Evolutionary conservation across 2,888 invertebrate genomes (phyloP), one percentile per base, ranked within the genome.

Genomic region (Pseudoips prasinana): DNA sequence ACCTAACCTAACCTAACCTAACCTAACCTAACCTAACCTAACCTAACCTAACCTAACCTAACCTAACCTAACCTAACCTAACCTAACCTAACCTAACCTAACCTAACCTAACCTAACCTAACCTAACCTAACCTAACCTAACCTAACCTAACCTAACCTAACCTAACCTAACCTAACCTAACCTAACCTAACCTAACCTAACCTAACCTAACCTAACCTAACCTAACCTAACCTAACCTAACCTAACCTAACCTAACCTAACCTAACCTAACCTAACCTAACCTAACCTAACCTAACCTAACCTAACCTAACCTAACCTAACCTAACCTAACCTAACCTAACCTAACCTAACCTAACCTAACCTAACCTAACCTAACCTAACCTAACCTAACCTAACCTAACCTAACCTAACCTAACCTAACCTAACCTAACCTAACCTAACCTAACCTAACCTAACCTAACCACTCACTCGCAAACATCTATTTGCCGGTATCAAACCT

Each of bases 391-490:
- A 33, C 32, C 32, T 33, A 32, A 32, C 32, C 32, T 33, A 33
- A 33, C 32, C 32, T 45, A 17, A 45, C 19, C 25, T 48, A 45
- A 30, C 41, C 37, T 29, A 41, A 39, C 19, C 41, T 44, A 34
- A 44, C 44, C 40, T 14, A 56, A 39, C 8, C 41, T 38, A 5
- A 56, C 18, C 18, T 18, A 18, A 18, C 46, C 10, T 38, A 40
- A 7, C 54, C 52, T 24, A 58, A 35, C 7, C 35, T 36, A n/a
- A n/a, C n/a, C n/a, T n/a, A n/a, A n/a, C n/a, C n/a, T n/a, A n/a
- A n/a, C n/a, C n/a, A n/a, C n/a, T n/a, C n/a, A n/a, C n/a, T n/a
- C n/a, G n/a, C n/a, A n/a, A n/a, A n/a, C n/a, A n/a, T n/a, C n/a
- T n/a, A n/a, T n/a, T n/a, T n/a, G n/a, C n/a, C n/a, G n/a, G n/a